Conservation (phyloP, 2,888 invertebrate species). For the Oxyteleia sp. region DNA sequence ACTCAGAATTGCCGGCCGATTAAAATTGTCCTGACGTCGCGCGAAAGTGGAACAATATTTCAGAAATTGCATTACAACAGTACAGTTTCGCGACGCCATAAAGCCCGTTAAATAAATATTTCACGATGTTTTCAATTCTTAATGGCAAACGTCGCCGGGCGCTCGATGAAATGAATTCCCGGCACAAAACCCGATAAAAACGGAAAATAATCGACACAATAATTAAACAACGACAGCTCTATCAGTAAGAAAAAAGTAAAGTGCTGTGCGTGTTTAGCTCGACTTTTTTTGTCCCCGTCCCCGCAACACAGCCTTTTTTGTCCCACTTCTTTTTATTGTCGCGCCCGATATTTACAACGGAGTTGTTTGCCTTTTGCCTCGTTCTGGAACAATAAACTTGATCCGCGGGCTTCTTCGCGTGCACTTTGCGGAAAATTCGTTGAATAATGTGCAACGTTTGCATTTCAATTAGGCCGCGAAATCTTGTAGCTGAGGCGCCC, state of each 20-base stretch:
- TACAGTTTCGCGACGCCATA: background rate
- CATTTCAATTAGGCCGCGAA: constrained; percentile 69
- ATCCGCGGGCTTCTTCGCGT: constrained; percentile 41
- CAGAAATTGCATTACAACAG: background rate
- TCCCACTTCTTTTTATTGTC: constrained; percentile 35
- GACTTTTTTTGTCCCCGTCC: constrained; percentile 1
- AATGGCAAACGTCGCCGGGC: constrained; percentile 17
- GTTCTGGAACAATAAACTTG: constrained; percentile 56
- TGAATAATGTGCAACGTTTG: constrained; percentile 66
- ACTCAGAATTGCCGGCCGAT: background rate
- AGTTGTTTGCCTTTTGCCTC: constrained; percentile 28
- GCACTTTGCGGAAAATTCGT: constrained; percentile 64
- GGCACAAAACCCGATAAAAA: constrained; percentile 11
- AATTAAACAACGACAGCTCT: constrained; percentile 37
- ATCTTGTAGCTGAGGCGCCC: constrained; percentile 50
- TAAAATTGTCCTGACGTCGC: background rate
- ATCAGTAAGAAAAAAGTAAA: constrained; percentile 19
- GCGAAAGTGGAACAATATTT: constrained; percentile 8
- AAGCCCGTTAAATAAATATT: constrained; percentile 15
- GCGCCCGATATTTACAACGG: constrained; percentile 26
- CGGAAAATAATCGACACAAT: constrained; percentile 40
- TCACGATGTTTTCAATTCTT: constrained; percentile 20
- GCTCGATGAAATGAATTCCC: constrained; percentile 28
- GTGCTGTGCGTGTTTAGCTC: background rate
- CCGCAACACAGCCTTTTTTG: background rate